Evolutionary conservation across 2,797 vertebrate species (phyloP), one percentile per base, ranked within the genome.

Genomic region (Betta splendens): DNA sequence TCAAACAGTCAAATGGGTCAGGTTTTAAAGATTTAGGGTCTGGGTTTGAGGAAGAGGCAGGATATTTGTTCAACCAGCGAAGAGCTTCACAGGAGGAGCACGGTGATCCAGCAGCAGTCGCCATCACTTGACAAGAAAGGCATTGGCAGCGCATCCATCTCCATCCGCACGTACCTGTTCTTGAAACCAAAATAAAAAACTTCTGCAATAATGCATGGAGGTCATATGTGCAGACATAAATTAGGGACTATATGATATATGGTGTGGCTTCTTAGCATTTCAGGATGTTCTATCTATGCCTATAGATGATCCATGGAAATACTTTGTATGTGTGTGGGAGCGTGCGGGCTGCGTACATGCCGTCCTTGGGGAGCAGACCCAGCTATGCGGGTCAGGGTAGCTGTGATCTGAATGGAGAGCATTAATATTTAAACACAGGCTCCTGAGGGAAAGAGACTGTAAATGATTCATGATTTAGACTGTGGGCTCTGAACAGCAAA

Each of bases 371-470:
- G 86, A 84, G 58, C 18, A 77, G 80, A 70, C 85, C 85, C 48
- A 85, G 79, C 84, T 77, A 76, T 88, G 81, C 78, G 44, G 89
- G 90, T 89, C 89, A 92, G 85, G 60, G 84, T 85, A 77, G 84
- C 87, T 91, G 84, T 91, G 89, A 92, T 92, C 87, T 89, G 88
- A 91, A 91, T 86, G 76, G 85, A 81, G 76, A 79, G 40, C 83
- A 92, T 93, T 85, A 91, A 93, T 92, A 91, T 92, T 92, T 91
- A 87, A 93, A 84, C 79, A 81, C 58, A 73, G 78, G 75, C 80
- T 86, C 87, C 83, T 72, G 67, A 81, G 88, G 84, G 85, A 85
- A 69, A 71, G 80, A 79, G 69, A 84, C 81, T 85, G 86, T 90
- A 86, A 90, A 90, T 89, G 84, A 91, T 91, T 89, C 84, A 91